These are phyloP conservation scores for Stegana nigrithorax DNA, from an alignment of 2,888 invertebrate genomes.

Conservation along the genomic window DNA sequence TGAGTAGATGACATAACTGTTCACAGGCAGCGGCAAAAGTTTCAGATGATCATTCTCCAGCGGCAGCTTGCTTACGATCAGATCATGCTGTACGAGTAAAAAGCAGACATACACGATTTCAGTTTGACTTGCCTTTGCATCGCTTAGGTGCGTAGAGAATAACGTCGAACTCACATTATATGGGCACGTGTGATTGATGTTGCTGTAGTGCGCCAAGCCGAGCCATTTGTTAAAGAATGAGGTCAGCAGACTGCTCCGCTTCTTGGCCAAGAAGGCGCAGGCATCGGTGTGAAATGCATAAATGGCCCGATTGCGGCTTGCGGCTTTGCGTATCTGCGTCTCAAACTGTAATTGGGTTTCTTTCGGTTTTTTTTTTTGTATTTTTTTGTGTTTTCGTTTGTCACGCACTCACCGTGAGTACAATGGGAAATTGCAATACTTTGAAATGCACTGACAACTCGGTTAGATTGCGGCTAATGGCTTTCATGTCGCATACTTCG, in stretches of 20 bases:
- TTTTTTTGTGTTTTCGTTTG: neutral
- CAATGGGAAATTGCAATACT: slow-evolving; percentile 24
- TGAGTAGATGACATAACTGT: neutral
- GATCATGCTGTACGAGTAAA: neutral
- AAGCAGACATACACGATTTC: neutral
- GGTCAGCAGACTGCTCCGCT: slow-evolving; percentile 28
- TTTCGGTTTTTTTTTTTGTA: neutral
- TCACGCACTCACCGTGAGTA: neutral
- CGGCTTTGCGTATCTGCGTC: too few relatives aligned
- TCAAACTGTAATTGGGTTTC: too few relatives aligned
- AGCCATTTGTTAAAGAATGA: slow-evolving; percentile 21
- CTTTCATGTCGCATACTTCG: slow-evolving; percentile 20
- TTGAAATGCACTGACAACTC: slow-evolving; percentile 11
- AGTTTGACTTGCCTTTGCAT: too few relatives aligned
- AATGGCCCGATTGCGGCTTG: too few relatives aligned
- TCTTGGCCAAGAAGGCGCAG: slow-evolving; percentile 27
- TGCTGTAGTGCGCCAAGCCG: slow-evolving; percentile 11
- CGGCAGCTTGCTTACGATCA: neutral
- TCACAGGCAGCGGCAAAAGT: neutral
- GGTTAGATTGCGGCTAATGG: slow-evolving; percentile 15
- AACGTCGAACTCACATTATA: slow-evolving; percentile 30
- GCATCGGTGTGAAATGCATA: slow-evolving; percentile 23
- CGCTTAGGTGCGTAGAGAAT: too few relatives aligned
- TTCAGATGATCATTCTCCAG: neutral
- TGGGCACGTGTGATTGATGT: slow-evolving; percentile 40